Evolutionary conservation across 2,888 invertebrate genomes (phyloP), one percentile per base, ranked within the genome.

Genomic region (Biston stratarius): DNA sequence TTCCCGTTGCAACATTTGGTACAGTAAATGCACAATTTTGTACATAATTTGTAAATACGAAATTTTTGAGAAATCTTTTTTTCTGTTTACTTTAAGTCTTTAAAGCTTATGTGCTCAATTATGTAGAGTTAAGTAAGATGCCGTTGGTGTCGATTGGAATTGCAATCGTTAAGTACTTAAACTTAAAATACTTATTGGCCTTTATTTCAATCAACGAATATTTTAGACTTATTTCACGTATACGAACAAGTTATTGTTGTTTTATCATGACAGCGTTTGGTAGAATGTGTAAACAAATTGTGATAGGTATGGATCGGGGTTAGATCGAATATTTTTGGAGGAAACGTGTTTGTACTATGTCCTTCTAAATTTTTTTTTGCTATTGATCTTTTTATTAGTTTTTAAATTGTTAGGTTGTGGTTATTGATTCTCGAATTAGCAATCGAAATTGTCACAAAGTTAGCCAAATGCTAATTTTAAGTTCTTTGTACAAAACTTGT

Each of bases 31-130:
- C 86, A 82, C 89, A 85, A 83, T 83, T 86, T 86, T 93, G 93
- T 93, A 94, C 84, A 93, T 92, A 92, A 79, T 90, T 87, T 94
- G 93, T 93, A 94, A 90, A 94, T 93, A 92, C 73, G 80, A 82
- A 76, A 81, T 77, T 91, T 91, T 91, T 88, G 84, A 84, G 75
- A 81, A 83, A 83, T 84, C 83, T 88, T 76, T 81, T 82, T 84
- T 85, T 85, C 86, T 81, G 80, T 86, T 87, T 86, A 82, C 75
- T 53, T 88, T 91, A 86, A 87, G 85, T 67, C 60, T 65, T 38
- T 89, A 89, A 86, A 89, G 92, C 93, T 92, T 93, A 87, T 91
- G 63, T 67, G 94, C 94, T 94, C 93, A 94, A 94, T 89, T 92
- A 88, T 87, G 86, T 75, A 75, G 69, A 62, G 62, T 67, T 75